Base-by-base conservation (phyloP, 1,140 invertebrate species). In the Drosophila chauvacae region DNA sequence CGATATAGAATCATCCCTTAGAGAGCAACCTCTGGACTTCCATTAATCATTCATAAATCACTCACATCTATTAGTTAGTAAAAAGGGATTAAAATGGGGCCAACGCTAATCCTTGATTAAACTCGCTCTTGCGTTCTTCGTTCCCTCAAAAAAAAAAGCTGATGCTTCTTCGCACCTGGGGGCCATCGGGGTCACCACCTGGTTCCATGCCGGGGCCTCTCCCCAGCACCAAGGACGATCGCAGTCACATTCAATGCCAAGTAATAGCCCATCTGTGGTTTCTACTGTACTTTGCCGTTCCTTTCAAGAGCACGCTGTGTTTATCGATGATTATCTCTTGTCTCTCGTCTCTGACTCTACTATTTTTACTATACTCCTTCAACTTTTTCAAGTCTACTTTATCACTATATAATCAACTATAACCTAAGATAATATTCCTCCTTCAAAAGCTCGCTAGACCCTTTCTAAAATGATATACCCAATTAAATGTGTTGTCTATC, bases 201-300 rank as follows among this genome's bases (percentile, higher is more conserved):
- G 91, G 88, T 92, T 92, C 60, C 85, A 88, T 88, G 91, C 90
- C 33, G 91, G 91, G 55, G 90, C 90, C 20, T 80, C 91, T 51
- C 81, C 88, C 30, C 71, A 83, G 39, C 78, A 80, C 74, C 63
- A 65, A 65, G 66, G 35, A 58, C 69, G 37, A 35, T 16, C 47
- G 30, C 66, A 58, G 28, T 48, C 42, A 39, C 70, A 75, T 45
- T 2, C 60, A 62, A 80, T 77, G 33, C 47, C 80, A 88, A 88
- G 84, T 88, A 88, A 88, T 69, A 70, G 50, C 44, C 55, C 53
- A 37, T 47, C 18, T 37, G 68, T 37, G 59, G 58, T 71, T 73
- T 63, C 80, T 39, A 73, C 68, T 64, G 69, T 86, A 76, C 68
- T 59, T 72, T 50, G 33, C 56, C 75, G 64, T 87, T 68, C 53